These are phyloP conservation scores for Paralvinella palmiformis DNA, from an alignment of 1,140 invertebrate species.

Conservation along the genomic window DNA sequence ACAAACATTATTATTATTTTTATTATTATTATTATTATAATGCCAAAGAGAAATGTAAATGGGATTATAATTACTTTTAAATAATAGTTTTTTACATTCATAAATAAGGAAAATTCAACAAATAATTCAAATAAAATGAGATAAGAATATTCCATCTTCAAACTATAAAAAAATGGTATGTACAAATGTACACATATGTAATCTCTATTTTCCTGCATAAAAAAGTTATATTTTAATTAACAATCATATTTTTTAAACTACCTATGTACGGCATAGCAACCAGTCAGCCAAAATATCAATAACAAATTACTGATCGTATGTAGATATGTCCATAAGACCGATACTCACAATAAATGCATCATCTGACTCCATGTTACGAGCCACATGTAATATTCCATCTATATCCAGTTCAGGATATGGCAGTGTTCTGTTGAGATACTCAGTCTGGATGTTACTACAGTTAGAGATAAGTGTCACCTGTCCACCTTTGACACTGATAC, in stretches of 20 bases:
- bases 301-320: no score
- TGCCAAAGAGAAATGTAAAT: no score
- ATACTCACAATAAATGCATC: conserved; percentile 60
- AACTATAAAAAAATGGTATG: background rate
- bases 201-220: background rate
- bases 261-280: background rate
- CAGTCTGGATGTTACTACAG: conserved; percentile 59
- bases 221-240: background rate
- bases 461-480: conserved; percentile 67
- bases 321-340: background rate
- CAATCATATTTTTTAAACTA: background rate
- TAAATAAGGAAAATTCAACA: no score
- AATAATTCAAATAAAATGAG: no score
- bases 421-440: conserved; percentile 54
- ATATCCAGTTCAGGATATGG: conserved; percentile 56
- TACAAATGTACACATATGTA: background rate
- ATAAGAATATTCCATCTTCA: no score
- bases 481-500: conserved; percentile 70
- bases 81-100: no score
- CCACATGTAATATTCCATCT: conserved; percentile 66
- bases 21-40: no score
- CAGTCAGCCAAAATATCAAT: conserved; percentile 10
- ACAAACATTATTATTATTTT: no score
- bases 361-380: conserved; percentile 60
- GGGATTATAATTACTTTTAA: no score